Base-by-base conservation (phyloP, 2,797 vertebrate genomes). In the Nannoperca australis region DNA sequence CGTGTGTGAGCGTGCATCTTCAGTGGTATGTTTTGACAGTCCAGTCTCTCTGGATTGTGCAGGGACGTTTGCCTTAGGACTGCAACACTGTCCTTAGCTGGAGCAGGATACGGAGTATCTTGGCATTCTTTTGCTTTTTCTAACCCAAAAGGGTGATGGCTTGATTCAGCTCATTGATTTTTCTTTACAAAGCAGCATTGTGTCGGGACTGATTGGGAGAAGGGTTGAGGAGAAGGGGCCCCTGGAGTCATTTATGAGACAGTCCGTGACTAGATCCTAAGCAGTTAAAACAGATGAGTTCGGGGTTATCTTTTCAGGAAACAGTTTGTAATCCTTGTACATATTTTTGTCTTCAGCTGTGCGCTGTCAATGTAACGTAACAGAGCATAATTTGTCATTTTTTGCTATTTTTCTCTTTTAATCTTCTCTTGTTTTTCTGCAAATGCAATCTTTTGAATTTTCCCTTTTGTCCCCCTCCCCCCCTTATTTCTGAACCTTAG, bases 401-500 rank as follows among this genome's bases (percentile, higher is more conserved):
- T 89, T 85, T 66, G 72, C 67, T 50, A 22, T 80, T 82, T 87
- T 89, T 81, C 81, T 85, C 47, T 56, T 78, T 68, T 77, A 64
- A 73, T 74, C 44, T 61, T 81, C 75, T 81, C 70, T 89, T 87
- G 76, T 78, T 88, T 85, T 87, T 85, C 81, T 84, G 44, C 53
- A 78, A 79, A 84, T 92, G 83, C 88, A 90, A 78, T 83, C 81
- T 91, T 93, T 93, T 92, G 58, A 92, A 93, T 90, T 86, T 90
- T 91, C 70, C 90, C 90, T 91, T 94, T 93, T 95, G 91, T 96
- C 93, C 91, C 12, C 38, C 38, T 12, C 38, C 87, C 89, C 90
- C 89, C 90, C 91, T 88, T 4, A 94, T 94, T 92, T 94, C 93
- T 93, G 90, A 94, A 95, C 92, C 93, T 85, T 93, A 98, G 97